Evolutionary conservation across 53 echinoderm and acorn worm species (phyloP), one percentile per base, ranked within the genome.

Genomic region (Holothuria scabra): DNA sequence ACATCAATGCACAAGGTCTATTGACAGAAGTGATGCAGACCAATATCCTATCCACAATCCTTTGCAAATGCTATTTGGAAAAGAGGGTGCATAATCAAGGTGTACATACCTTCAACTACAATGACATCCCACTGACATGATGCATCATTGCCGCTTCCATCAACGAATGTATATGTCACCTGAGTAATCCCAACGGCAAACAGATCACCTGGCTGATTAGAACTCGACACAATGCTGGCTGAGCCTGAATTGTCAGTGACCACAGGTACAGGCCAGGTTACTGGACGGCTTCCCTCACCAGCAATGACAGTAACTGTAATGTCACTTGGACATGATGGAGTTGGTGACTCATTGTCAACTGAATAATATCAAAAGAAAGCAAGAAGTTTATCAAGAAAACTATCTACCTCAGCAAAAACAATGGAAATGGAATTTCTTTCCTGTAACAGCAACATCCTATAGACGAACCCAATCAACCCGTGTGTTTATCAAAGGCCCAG

Each of bases 161-260:
- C 88, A 35, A 38, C 57, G 25, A 84, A 88, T 20, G 52, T 26
- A 31, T 33, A 33, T 20, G 21, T 33, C 44, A 84, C 70, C 19
- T 46, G 28, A 18, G 88, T 67, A n/a, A 80, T 70, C 61, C 85
- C 74, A 38, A 84, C 72, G 8, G 20, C 18, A 31, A 85, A 89
- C 3, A 46, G 35, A 10, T 74, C 67, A 32, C 85, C 89, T 0
- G 85, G 52, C 16, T 67, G 46, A 12, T 23, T 19, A n/a, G 61
- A 69, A 67, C 67, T 67, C n/a, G 58, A 46, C 24, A 46, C 32
- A 58, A 89, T 60, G 62, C 21, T 18, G 0, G 70, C 80, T 4
- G 67, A 60, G 28, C 90, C 93, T 28, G 93, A 93, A 65, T 90
- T 90, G 57, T 93, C 93, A 13, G 59, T 59, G 24, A 86, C 90